Base-by-base conservation (phyloP, 1,140 invertebrate species). In the Phortica variegata region DNA sequence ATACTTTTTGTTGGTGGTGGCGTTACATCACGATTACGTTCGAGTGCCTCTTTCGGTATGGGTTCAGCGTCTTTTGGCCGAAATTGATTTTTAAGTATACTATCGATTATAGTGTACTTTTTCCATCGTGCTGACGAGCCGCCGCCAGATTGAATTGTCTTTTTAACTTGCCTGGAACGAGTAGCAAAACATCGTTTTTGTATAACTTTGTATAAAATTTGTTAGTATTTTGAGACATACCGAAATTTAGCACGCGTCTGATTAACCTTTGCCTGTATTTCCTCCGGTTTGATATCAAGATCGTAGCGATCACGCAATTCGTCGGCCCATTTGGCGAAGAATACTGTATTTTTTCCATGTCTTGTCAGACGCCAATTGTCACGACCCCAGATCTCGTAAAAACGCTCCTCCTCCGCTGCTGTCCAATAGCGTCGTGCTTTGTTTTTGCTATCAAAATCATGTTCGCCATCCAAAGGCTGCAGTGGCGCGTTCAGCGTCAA, bases 251-350 rank as follows among this genome's bases (percentile, higher is more conserved):
- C 70, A 13, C 70, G 53, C 4, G 70, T 73, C 48, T 73, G 70
- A 43, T 73, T 73, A 7, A 73, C 70, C 40, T 73, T 73, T 54
- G 70, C 66, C 36, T 73, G 70, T 17, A 73, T 68, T 33, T 73
- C 70, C 40, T 73, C 70, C 1, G 62, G 62, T 39, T 73, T 73
- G 2, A 73, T 61, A 21, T 73, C 70, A 5, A 73, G 61, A 1
- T 49, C 43, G 21, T 54, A 73, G 0, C 70, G 58, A 9, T 65
- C 63, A n/a, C 53, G 63, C 23, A 73, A 31, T 36, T 73, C 70
- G 18, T 63, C 60, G 0, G 70, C 49, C 70, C 70, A 73, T 10
- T 68, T 40, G 13, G 50, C 70, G 40, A 73, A 73, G 37, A 54
- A 73, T 16, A 73, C 56, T 0, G 70, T 73, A 32, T 73, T 73